These are phyloP conservation scores for Pseudorectes ferrugineus DNA, from an alignment of 2,113 vertebrate species.

Conservation along the genomic window DNA sequence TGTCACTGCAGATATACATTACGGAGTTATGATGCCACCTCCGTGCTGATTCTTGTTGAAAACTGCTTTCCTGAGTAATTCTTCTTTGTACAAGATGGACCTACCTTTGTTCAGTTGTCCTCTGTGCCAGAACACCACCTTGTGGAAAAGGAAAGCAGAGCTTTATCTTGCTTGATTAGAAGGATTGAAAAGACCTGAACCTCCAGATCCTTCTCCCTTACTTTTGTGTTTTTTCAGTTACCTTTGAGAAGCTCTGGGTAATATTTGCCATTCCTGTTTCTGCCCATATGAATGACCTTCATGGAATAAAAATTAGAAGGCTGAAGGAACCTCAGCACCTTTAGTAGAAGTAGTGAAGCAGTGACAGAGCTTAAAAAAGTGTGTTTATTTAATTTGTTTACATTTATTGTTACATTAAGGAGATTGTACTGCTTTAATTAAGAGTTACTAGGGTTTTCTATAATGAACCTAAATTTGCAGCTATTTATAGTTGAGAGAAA, in stretches of 20 bases:
- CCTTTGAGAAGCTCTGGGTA: not conserved
- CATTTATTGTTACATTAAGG: not conserved
- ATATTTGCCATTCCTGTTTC: not conserved
- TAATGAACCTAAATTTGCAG: constrained; percentile 11
- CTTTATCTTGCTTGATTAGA: not conserved
- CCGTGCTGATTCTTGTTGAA: not conserved
- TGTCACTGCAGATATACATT: not conserved
- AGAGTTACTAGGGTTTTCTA: not conserved
- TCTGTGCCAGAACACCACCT: constrained; percentile 46
- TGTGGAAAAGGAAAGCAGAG: constrained; percentile 23
- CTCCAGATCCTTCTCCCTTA: not conserved
- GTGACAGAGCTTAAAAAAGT: not conserved
- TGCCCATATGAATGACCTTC: not conserved
- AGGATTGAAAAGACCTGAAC: not conserved
- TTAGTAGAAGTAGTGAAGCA: not conserved
- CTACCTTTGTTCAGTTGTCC: not conserved
- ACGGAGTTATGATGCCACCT: not conserved
- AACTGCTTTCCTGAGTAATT: not conserved
- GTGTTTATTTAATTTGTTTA: constrained; percentile 20
- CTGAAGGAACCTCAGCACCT: not conserved
- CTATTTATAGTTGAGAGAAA: constrained; percentile 36
- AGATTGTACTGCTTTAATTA: constrained; percentile 22
- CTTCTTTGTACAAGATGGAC: not conserved
- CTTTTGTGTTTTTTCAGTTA: not conserved
- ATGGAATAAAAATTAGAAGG: not conserved